These are phyloP conservation scores for Lepilemur septentrionalis DNA, from an alignment of 2,797 vertebrate species.

Conservation along the genomic window DNA sequence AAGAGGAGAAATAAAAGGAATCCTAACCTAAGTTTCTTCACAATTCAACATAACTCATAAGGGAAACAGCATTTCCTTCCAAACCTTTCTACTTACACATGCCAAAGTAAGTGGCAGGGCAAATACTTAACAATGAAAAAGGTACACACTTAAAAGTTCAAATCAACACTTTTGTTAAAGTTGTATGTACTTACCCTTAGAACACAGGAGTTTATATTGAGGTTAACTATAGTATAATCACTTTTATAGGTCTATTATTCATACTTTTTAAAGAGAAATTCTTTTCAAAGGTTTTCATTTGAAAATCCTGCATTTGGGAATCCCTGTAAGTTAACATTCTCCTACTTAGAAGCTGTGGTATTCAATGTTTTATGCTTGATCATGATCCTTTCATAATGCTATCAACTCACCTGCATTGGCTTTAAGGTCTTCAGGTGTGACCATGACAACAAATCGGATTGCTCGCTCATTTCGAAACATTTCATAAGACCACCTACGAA, in stretches of 20 bases:
- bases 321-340: not conserved
- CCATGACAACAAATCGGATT: conserved; percentile 98
- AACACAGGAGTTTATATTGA: not conserved
- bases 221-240: not conserved
- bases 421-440: conserved; percentile 98
- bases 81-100: conserved; percentile 1
- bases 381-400: not conserved
- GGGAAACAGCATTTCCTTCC: not conserved
- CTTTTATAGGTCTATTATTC: not conserved
- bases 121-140: conserved; percentile 48
- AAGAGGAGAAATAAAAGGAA: not conserved
- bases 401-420: conserved; percentile 86
- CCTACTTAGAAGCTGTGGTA: not conserved
- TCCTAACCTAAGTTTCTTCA: not conserved
- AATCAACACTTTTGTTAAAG: conserved; percentile 23
- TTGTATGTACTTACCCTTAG: not conserved
- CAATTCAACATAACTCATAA: not conserved
- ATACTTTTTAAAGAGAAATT: conserved; percentile 45
- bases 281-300: conserved; percentile 20
- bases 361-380: not conserved
- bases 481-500: conserved; percentile 98
- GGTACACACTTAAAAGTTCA: not conserved
- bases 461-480: conserved; percentile 99
- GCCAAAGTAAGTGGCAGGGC: not conserved
- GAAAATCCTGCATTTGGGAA: not conserved